Base-by-base conservation (phyloP, 2,888 invertebrate genomes). In the Apamea anceps region DNA sequence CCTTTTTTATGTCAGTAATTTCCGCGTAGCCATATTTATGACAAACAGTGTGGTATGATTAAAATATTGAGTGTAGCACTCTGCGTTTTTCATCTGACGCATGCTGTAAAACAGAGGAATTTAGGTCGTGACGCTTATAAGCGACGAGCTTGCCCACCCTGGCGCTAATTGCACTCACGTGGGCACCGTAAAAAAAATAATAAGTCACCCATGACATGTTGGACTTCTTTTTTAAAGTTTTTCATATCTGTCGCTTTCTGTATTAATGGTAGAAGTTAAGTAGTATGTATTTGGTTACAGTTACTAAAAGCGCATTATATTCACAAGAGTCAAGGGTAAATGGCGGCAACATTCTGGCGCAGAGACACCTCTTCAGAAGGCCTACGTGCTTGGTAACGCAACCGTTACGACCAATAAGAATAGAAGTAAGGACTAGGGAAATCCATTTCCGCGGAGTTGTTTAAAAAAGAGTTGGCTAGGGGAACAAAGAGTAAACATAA, bases 401-500 rank as follows among this genome's bases (percentile, higher is more conserved):
- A 66, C 71, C 54, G 12, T 65, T 70, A 65, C 48, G 28, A 66
- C 37, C 45, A 77, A 75, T 85, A 76, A 72, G 70, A 57, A 81
- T 60, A 68, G 72, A 76, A 54, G 7, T 63, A 74, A 62, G 42
- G 45, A 72, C 57, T 18, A 45, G 73, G 54, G 68, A 73, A 82
- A 80, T 78, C 32, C 74, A 86, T 82, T 80, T 77, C 25, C 62
- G 2, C 25, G 66, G 79, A 78, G 67, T 84, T 77, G 82, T 80
- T 80, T 82, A 80, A 84, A 90, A 83, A 85, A 83, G 78, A 76
- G 81, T 82, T 79, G 74, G 63, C 65, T 62, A 54, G 75, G 77
- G 82, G 76, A 83, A 87, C 90, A 84, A 85, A 85, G 85, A 90
- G 88, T 85, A 81, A 89, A 89, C 78, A 84, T 67, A 84, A 88